These are phyloP conservation scores for Drosophila differens DNA, from an alignment of 2,888 invertebrate genomes.

Conservation along the genomic window DNA sequence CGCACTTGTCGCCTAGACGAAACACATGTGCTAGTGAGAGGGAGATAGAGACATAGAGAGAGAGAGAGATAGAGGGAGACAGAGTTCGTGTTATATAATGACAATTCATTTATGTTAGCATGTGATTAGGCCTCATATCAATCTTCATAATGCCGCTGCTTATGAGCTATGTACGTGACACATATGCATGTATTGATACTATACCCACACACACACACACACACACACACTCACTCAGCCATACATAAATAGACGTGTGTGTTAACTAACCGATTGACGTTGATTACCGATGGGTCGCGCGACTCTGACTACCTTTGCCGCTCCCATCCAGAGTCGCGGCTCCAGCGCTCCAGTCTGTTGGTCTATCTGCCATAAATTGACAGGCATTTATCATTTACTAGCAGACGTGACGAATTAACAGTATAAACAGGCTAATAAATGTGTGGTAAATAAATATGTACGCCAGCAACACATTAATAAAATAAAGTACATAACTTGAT, in stretches of 20 bases:
- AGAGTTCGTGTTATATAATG: constrained; percentile 55
- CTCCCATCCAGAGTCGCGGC: constrained; percentile 1
- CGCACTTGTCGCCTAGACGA: constrained; percentile 61
- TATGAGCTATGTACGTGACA: constrained; percentile 75
- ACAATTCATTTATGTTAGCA: constrained; percentile 79
- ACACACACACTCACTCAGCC: constrained; percentile 5
- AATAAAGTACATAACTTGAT: constrained; percentile 10
- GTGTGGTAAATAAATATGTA: constrained; percentile 30
- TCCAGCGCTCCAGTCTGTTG: not conserved
- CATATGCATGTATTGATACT: constrained; percentile 18
- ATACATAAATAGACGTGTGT: constrained; percentile 21
- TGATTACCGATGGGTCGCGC: constrained; percentile 69
- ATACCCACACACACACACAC: constrained; percentile 10
- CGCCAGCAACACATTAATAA: constrained; percentile 15
- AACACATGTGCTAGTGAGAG: not conserved
- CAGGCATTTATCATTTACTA: constrained; percentile 69
- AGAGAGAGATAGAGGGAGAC: not conserved
- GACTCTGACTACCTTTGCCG: constrained; percentile 67
- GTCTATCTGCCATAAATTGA: constrained; percentile 58
- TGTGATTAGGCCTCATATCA: constrained; percentile 76
- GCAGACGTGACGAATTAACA: constrained; percentile 75
- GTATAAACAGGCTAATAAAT: constrained; percentile 62
- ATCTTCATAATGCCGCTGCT: constrained; percentile 74
- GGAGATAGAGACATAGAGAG: not conserved
- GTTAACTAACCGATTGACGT: constrained; percentile 74